Base-by-base conservation (phyloP, 2,888 invertebrate species). In the Papilio protenor region DNA sequence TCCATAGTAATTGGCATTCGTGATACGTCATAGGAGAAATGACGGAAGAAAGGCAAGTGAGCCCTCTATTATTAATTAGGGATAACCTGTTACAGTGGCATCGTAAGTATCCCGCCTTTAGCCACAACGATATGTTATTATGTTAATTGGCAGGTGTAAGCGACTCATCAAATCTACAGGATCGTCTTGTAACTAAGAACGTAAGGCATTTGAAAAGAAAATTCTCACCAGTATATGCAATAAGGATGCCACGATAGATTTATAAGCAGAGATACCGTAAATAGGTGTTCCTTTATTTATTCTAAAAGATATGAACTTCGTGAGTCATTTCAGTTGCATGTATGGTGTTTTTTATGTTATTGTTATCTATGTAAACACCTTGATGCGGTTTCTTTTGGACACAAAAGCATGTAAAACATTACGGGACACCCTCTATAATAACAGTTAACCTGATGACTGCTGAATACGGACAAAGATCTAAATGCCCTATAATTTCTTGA, bases 11-110 rank as follows among this genome's bases (percentile, higher is more conserved):
- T 64, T 40, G 33, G 40, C 33, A 18, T 64, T 64, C 64, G 33
- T 64, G 33, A 18, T 40, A 2, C 18, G 64, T 33, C 64, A 73
- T 66, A 12, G 18, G 45, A 61, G 66, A 64, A 73, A 71, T 75
- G 71, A 64, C 64, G 61, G 47, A 40, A 78, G 55, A 71, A 75
- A 75, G 61, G 75, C 75, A 57, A 75, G 66, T 55, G 55, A 40
- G 75, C 45, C 61, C 45, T 27, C 72, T 78, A 64, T 71, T 52
- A 64, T 40, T 64, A 64, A 64, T 64, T 64, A 64, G 40, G 64
- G 18, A 40, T 18, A 64, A 64, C 64, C 64, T 40, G 64, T 64
- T 64, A 64, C 16, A 18, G 21, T 64, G 64, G 64, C 33, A 64
- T 33, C 61, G 61, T 64, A 33, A 64, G 64, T 64, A 64, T 40